phyloP scores from a whole-genome alignment of 2,797 vertebrate species.

The Austrolebias charrua region DNA sequence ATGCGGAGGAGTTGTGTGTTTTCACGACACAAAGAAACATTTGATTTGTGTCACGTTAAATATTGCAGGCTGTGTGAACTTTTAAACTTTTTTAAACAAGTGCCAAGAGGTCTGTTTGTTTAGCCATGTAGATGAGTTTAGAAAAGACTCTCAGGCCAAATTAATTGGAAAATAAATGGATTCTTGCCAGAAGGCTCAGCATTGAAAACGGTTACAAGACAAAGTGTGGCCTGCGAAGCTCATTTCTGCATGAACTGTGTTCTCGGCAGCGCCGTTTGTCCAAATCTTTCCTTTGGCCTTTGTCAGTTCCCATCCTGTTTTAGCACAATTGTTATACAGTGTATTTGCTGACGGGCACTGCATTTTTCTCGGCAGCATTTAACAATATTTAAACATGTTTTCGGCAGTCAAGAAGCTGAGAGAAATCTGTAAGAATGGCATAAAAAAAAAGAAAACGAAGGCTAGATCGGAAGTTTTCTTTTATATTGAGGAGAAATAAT shows the following conservation, averaged over 20 bases:
- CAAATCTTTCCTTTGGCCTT: constrained; percentile 57
- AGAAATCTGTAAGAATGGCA: not conserved
- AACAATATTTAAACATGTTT: constrained; percentile 28
- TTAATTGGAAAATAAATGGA: constrained; percentile 79
- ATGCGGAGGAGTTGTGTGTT: constrained; percentile 21
- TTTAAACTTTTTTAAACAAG: constrained; percentile 56
- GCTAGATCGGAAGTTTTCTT: constrained; percentile 22
- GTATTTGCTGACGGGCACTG: constrained; percentile 28
- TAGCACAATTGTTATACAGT: constrained; percentile 28
- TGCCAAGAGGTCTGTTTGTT: constrained; percentile 66
- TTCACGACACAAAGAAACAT: constrained; percentile 23
- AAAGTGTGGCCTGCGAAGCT: constrained; percentile 61
- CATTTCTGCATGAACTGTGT: constrained; percentile 47
- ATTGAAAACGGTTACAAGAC: constrained; percentile 66
- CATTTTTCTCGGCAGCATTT: constrained; percentile 10
- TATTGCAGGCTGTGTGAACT: constrained; percentile 38
- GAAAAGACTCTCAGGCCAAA: constrained; percentile 73
- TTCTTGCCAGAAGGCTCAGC: constrained; percentile 72
- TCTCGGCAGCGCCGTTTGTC: constrained; percentile 49
- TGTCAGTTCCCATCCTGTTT: constrained; percentile 48
- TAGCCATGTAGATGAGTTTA: constrained; percentile 66
- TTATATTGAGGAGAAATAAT: constrained; percentile 13
- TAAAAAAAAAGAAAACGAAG: not conserved
- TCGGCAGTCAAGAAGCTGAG: constrained; percentile 22
- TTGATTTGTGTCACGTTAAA: constrained; percentile 43